Percentiles rank a stretch among this genome's conserved stretches.
These are phyloP conservation scores for Hylaeus volcanicus DNA, from an alignment of 1,140 invertebrate species.

Conservation along the genomic window DNA sequence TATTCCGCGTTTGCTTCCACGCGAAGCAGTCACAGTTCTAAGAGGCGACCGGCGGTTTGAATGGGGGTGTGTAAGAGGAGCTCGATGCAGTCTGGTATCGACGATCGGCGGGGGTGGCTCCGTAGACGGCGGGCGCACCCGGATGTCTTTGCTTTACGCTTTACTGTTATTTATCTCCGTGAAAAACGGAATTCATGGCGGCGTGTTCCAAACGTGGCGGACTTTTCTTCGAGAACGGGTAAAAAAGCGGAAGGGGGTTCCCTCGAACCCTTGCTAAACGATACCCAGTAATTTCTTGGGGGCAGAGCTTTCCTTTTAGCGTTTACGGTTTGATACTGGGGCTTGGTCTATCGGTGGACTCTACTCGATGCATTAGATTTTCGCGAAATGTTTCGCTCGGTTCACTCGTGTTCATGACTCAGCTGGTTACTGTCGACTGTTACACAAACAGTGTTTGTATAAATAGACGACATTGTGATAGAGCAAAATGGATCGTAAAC, in stretches of 20 bases:
- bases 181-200: slow-evolving; percentile 56
- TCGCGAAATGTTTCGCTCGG: too few species aligned
- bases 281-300: slow-evolving; percentile 35
- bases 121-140: neutral
- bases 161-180: slow-evolving; percentile 70
- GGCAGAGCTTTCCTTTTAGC: neutral
- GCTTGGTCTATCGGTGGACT: too few species aligned
- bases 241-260: neutral
- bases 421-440: too few species aligned
- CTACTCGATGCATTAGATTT: too few species aligned
- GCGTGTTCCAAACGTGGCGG: neutral
- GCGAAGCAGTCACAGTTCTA: slow-evolving; percentile 48
- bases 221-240: slow-evolving; percentile 12
- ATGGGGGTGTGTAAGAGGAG: slow-evolving; percentile 38
- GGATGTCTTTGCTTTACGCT: slow-evolving; percentile 65
- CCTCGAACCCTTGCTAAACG: slow-evolving; percentile 8
- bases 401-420: too few species aligned
- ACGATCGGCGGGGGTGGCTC: slow-evolving; percentile 56
- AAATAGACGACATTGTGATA: too few species aligned
- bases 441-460: too few species aligned
- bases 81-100: slow-evolving; percentile 51
- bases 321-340: neutral
- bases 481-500: too few species aligned
- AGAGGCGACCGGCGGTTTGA: slow-evolving; percentile 8
- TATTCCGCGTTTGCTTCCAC: slow-evolving; percentile 69